Evolutionary conservation across 2,888 invertebrate genomes (phyloP).

Genomic region (Drosophila anomalata): DNA sequence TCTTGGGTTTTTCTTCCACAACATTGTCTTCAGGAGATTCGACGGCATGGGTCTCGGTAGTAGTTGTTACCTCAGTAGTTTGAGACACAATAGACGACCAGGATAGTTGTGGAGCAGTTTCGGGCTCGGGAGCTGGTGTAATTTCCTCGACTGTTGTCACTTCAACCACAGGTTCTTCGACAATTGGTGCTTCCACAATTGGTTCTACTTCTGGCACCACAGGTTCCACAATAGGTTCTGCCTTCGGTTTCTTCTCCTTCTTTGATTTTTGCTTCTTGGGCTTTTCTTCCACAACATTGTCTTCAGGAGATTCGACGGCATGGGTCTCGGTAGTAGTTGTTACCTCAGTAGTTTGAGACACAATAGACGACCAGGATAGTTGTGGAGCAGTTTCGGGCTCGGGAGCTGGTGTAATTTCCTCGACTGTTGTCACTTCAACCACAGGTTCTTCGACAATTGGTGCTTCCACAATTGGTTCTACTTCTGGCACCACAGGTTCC

Average conservation of each 20-base stretch:
- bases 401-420: constrained; percentile 1
- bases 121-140: neutral
- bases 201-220: neutral
- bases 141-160: neutral
- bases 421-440: neutral
- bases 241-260: constrained; percentile 8
- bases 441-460: neutral
- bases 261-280: constrained; percentile 12
- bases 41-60: constrained; percentile 3
- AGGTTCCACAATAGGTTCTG: neutral
- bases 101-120: constrained; percentile 18
- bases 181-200: neutral
- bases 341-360: constrained; percentile 48
- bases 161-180: constrained; percentile 10
- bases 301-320: constrained; percentile 3
- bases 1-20: constrained; percentile 2
- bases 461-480: neutral
- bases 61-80: constrained; percentile 23
- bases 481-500: neutral
- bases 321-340: constrained; percentile 3
- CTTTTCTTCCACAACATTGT: neutral
- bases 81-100: constrained; percentile 64
- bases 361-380: constrained; percentile 57
- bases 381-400: neutral
- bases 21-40: constrained; percentile 3